phyloP scores from a whole-genome alignment of 2,113 vertebrate genomes.

The Mionectes macconnelli region DNA sequence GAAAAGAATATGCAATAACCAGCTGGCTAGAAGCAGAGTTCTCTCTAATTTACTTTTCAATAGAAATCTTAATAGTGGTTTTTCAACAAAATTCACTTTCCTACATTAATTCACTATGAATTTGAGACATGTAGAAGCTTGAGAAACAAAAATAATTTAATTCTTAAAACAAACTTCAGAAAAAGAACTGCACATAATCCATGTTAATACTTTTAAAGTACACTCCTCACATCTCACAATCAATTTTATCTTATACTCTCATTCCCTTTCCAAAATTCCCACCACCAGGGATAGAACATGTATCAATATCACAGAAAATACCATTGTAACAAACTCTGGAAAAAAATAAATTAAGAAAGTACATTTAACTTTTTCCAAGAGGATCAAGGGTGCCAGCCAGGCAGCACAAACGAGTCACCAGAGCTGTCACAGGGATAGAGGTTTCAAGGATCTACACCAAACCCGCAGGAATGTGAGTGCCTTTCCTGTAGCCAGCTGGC shows the following conservation, averaged over 20 bases:
- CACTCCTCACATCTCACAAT: background rate
- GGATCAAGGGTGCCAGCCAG: background rate
- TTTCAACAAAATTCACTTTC: background rate
- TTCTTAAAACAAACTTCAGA: background rate
- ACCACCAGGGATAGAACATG: accelerated
- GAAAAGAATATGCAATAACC: background rate
- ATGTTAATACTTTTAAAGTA: background rate
- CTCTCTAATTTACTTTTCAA: background rate
- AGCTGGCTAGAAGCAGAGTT: background rate
- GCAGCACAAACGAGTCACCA: background rate
- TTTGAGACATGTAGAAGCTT: background rate
- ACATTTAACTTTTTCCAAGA: background rate
- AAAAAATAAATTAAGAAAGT: background rate
- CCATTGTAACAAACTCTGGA: background rate
- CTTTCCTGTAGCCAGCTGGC: background rate
- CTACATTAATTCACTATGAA: background rate
- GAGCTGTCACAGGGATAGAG: background rate
- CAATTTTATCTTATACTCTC: background rate
- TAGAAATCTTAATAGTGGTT: background rate
- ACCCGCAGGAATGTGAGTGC: background rate
- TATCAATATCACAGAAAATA: background rate
- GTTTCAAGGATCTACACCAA: background rate
- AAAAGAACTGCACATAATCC: background rate
- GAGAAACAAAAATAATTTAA: background rate
- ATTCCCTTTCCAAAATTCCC: background rate